Conservation (phyloP, 2,797 vertebrate genomes). For the Spondyliosoma cantharus region DNA sequence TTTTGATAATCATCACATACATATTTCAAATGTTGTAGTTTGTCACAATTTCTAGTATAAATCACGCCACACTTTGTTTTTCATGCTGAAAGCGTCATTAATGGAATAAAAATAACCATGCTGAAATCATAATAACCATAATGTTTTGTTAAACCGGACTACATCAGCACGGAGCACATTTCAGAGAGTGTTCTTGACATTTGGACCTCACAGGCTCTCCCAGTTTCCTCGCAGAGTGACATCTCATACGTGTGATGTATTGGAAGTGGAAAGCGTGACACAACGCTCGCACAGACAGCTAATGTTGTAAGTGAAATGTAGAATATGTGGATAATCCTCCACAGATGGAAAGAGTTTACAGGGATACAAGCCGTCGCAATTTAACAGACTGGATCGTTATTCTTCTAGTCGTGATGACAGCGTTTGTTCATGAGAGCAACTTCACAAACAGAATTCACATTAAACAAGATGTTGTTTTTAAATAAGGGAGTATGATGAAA, state of each 20-base stretch:
- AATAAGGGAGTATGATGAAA: neutral
- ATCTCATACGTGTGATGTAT: slow-evolving; percentile 50
- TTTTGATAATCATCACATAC: neutral
- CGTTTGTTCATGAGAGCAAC: neutral
- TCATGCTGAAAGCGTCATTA: slow-evolving; percentile 27
- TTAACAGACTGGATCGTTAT: slow-evolving; percentile 8
- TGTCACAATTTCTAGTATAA: slow-evolving; percentile 6
- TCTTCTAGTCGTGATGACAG: slow-evolving; percentile 1
- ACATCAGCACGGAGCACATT: slow-evolving; percentile 30
- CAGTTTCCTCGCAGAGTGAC: slow-evolving; percentile 18
- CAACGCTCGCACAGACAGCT: slow-evolving; percentile 48
- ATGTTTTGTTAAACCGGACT: slow-evolving; percentile 42
- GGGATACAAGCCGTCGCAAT: slow-evolving; percentile 4
- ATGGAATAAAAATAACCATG: slow-evolving; percentile 50
- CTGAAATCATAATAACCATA: slow-evolving; percentile 32
- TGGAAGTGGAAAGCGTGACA: slow-evolving; percentile 26
- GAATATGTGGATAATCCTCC: slow-evolving; percentile 10
- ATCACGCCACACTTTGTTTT: slow-evolving; percentile 15
- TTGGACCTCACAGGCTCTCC: slow-evolving; percentile 24
- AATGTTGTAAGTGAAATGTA: slow-evolving; percentile 38
- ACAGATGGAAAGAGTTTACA: slow-evolving; percentile 32
- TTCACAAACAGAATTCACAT: neutral
- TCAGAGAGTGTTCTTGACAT: slow-evolving; percentile 43
- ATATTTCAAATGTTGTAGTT: slow-evolving; percentile 15
- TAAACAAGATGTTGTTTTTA: neutral